A percentile compares a stretch with the other conserved stretches of the same genome.
Conservation (phyloP, 1,140 invertebrate genomes). For the Magallana gigas region DNA sequence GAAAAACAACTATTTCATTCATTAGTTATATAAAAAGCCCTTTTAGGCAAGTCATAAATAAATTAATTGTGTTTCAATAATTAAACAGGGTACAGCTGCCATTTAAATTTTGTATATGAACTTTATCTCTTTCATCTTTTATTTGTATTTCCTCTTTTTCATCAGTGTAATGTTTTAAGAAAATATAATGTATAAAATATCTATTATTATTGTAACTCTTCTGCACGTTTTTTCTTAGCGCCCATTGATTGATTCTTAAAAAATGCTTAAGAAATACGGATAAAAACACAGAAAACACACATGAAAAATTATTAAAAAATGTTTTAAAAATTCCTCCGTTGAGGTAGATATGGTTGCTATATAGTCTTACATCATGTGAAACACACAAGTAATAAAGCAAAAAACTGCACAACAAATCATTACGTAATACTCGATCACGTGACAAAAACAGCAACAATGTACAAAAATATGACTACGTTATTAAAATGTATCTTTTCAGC, state of each 20-base stretch:
- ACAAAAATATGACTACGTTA: neutral
- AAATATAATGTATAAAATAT: constrained; percentile 36
- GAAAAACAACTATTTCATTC: no score
- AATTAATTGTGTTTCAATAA: neutral
- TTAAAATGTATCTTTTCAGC: constrained; percentile 9
- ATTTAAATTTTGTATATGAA: neutral
- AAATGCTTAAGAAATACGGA: constrained; percentile 2
- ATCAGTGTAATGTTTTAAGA: neutral
- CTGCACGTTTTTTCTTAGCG: constrained; percentile 6
- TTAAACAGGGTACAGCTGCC: constrained; percentile 34
- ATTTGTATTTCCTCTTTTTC: constrained; percentile 26
- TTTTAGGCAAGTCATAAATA: no score
- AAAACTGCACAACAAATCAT: neutral
- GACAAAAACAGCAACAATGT: constrained; percentile 1
- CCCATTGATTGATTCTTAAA: neutral
- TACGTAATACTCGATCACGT: neutral
- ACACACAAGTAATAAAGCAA: constrained; percentile 16
- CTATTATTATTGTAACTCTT: constrained; percentile 32
- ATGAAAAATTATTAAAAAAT: neutral
- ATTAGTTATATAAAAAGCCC: no score
- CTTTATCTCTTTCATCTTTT: constrained; percentile 5
- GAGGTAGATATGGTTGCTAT: constrained; percentile 35
- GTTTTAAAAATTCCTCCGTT: neutral
- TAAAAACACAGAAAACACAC: constrained; percentile 27
- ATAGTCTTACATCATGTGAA: constrained; percentile 38